A percentile compares a stretch with the other conserved stretches of the same genome.
phyloP scores from a whole-genome alignment of 2,113 vertebrate species.

The Puntigrus tetrazona region DNA sequence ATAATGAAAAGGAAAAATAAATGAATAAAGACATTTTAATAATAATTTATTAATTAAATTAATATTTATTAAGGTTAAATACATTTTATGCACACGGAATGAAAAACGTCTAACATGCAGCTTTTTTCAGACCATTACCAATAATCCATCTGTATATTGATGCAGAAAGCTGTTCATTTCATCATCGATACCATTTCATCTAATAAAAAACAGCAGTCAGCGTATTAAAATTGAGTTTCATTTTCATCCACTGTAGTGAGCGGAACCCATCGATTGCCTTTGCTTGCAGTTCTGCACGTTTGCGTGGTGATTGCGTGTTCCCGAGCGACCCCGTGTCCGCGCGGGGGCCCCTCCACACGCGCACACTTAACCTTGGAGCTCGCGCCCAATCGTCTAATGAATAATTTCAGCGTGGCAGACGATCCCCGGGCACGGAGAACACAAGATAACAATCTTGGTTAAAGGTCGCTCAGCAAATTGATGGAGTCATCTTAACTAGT shows the following conservation, averaged over 20 bases:
- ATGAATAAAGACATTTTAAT: no score
- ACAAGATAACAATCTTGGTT: conserved; percentile 40
- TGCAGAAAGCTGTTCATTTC: conserved; percentile 55
- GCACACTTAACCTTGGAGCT: conserved; percentile 68
- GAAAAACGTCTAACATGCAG: conserved; percentile 24
- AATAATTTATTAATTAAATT: no score
- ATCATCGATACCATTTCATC: conserved; percentile 70
- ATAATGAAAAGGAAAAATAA: no score
- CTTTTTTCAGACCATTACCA: conserved; percentile 27
- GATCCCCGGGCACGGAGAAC: neutral
- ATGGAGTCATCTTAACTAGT: conserved; percentile 30
- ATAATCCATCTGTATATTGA: conserved; percentile 41
- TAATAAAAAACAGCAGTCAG: conserved; percentile 70
- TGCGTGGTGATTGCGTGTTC: conserved; percentile 54
- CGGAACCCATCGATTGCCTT: conserved; percentile 67
- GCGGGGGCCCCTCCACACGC: neutral
- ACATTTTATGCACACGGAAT: neutral
- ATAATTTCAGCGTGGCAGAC: conserved; percentile 54
- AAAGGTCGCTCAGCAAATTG: conserved; percentile 33
- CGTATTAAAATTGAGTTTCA: conserved; percentile 72
- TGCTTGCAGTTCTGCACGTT: conserved; percentile 49
- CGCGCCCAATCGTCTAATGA: conserved; percentile 51
- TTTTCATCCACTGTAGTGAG: conserved; percentile 57
- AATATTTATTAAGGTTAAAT: no score
- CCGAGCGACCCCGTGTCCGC: conserved; percentile 5